Base-by-base conservation (phyloP, 2,888 invertebrate genomes). In the Luperina nickerlii region DNA sequence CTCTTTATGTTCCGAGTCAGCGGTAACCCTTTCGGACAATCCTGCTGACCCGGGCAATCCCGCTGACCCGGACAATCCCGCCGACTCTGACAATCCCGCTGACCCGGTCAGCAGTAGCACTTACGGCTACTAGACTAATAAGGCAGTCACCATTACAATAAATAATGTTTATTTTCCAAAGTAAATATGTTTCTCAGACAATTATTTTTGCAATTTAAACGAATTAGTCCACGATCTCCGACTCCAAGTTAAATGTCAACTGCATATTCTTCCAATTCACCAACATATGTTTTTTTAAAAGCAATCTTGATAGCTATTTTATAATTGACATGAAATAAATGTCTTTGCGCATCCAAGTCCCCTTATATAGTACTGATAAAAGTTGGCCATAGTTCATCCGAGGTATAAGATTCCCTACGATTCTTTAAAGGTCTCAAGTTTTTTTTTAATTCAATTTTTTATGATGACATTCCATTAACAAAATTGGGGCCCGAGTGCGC, bases 211-310 rank as follows among this genome's bases (percentile, higher is more conserved):
- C 73, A 60, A 78, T 79, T 81, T 66, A 87, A 79, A 83, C 38
- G 65, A 79, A 86, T 88, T 66, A 74, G 62, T 70, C 32, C 24
- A 54, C 70, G 32, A 65, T 78, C 57, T 38, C 45, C 65, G 65
- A 20, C 57, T 60, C 32, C 57, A 45, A 57, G 38, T 38, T 88
- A 88, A 87, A 87, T 88, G 87, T 70, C 87, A 88, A 74, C 65
- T 60, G 18, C n/a, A 57, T 70, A 76, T 60, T 74, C 51, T 75
- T 73, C 79, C 62, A 78, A 77, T 76, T 38, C 70, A 65, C 8
- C 60, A 62, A 38, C 65, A 42, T 67, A 67, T 20, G 48, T 78
- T 78, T 77, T 74, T 51, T 38, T 76, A 71, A 73, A 67, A 78
- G 54, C 45, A 69, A 75, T 78, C 82, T 78, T 70, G 78, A 78